phyloP scores from a whole-genome alignment of 2,888 invertebrate species.

The Spatulosminthurus flaviceps region DNA sequence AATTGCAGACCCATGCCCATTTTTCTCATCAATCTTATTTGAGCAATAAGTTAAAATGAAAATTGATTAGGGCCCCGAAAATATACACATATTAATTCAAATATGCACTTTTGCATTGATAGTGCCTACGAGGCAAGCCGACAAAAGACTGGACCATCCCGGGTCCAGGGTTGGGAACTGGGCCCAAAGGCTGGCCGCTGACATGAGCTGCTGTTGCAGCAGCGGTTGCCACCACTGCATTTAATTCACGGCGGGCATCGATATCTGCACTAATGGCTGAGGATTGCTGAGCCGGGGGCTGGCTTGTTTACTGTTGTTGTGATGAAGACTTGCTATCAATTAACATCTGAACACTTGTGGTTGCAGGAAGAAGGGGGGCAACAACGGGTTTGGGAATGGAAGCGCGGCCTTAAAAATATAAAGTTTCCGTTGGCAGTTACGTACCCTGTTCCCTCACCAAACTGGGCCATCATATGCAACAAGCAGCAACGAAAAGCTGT shows the following conservation, averaged over 20 bases:
- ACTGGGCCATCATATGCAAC: too few relatives aligned
- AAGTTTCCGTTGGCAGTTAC: too few relatives aligned
- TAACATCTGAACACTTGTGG: slow-evolving; percentile 25
- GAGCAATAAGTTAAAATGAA: background rate
- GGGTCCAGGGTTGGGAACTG: slow-evolving; percentile 31
- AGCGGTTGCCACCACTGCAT: slow-evolving; percentile 21
- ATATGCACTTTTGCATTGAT: too few relatives aligned
- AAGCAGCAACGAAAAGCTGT: too few relatives aligned
- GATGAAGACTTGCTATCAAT: background rate
- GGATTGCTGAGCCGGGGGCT: background rate
- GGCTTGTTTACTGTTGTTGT: slow-evolving; percentile 11
- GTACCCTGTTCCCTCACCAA: too few relatives aligned
- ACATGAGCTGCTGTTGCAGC: slow-evolving; percentile 16
- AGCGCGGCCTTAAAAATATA: too few relatives aligned
- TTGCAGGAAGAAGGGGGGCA: slow-evolving; percentile 46
- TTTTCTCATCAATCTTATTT: slow-evolving; percentile 37
- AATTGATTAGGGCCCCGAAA: too few relatives aligned
- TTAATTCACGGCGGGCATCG: slow-evolving; percentile 50
- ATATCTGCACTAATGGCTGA: slow-evolving; percentile 43
- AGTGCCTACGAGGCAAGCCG: slow-evolving; percentile 60
- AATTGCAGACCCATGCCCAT: slow-evolving; percentile 35
- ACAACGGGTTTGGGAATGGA: slow-evolving; percentile 20
- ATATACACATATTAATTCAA: too few relatives aligned
- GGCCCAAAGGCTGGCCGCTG: slow-evolving; percentile 35
- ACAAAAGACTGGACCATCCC: slow-evolving; percentile 51